Percentiles rank a stretch among this genome's conserved stretches.
These are phyloP conservation scores for Polydrusus tereticollis DNA, from an alignment of 2,888 invertebrate species.

Conservation along the genomic window DNA sequence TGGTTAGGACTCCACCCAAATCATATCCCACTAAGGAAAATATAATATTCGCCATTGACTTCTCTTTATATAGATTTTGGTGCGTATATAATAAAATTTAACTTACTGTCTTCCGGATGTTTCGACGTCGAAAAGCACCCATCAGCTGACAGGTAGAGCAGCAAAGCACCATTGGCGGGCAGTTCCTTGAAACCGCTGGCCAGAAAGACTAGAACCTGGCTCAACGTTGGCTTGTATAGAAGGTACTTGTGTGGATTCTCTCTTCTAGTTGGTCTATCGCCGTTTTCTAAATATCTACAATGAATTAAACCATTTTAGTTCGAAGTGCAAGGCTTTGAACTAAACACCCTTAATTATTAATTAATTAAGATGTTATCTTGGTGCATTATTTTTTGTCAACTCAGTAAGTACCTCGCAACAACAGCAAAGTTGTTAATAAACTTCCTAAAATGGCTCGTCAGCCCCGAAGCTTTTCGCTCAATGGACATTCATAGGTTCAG, in stretches of 20 bases:
- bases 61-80: neutral
- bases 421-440: too few relatives aligned
- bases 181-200: conserved; percentile 94
- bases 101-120: conserved; percentile 90
- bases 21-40: conserved; percentile 86
- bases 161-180: conserved; percentile 89
- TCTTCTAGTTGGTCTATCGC: conserved; percentile 75
- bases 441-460: too few relatives aligned
- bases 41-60: neutral
- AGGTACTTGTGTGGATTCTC: conserved; percentile 98
- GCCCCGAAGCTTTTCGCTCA: too few relatives aligned
- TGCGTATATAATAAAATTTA: neutral
- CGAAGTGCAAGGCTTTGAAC: too few relatives aligned
- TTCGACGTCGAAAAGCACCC: conserved; percentile 86
- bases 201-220: conserved; percentile 93
- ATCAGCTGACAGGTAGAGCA: conserved; percentile 95
- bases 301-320: too few relatives aligned
- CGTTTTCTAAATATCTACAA: conserved; percentile 75
- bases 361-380: too few relatives aligned
- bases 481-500: too few relatives aligned
- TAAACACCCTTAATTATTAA: too few relatives aligned
- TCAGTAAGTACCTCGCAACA: too few relatives aligned
- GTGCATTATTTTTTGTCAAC: too few relatives aligned
- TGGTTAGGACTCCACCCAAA: conserved; percentile 90
- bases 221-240: conserved; percentile 94